phyloP scores from a whole-genome alignment of 2,888 invertebrate species.

The Oscheius onirici region DNA sequence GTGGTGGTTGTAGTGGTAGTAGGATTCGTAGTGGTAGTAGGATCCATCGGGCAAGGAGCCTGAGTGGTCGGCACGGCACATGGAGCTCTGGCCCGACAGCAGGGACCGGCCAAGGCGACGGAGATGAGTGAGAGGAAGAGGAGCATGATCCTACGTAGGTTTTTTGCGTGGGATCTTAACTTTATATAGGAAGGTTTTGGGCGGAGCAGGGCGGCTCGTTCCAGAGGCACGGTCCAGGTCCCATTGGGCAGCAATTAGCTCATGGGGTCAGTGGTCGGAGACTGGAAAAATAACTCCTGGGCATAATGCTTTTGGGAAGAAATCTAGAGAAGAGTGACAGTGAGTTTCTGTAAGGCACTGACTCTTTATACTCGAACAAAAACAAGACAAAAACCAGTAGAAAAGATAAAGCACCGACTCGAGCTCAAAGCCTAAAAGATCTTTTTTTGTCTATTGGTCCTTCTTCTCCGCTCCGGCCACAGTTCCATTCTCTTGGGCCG shows the following conservation, averaged over 20 bases:
- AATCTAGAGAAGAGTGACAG: too few relatives aligned
- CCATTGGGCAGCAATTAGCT: neutral
- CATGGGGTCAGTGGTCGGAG: neutral
- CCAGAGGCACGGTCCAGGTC: neutral
- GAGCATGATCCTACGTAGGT: neutral
- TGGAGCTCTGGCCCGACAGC: neutral
- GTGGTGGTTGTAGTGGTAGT: conserved; percentile 17
- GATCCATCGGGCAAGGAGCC: neutral
- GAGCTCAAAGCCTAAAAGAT: neutral
- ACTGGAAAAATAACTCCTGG: neutral
- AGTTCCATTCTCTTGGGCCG: conserved; percentile 61
- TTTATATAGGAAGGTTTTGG: neutral
- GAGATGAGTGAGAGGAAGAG: neutral
- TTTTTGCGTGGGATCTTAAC: neutral
- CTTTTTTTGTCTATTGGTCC: conserved; percentile 45
- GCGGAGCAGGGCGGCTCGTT: conserved; percentile 14
- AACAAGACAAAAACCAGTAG: conserved; percentile 17
- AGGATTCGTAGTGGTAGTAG: neutral
- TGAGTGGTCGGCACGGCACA: neutral
- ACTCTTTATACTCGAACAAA: neutral
- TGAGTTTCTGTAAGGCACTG: neutral
- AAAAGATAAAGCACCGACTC: conserved; percentile 16
- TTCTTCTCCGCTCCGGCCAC: conserved; percentile 63
- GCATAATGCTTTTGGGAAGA: too few relatives aligned
- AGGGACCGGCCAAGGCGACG: neutral